phyloP scores from a whole-genome alignment of 2,888 invertebrate species.

The Dermolepida albohirtum region DNA sequence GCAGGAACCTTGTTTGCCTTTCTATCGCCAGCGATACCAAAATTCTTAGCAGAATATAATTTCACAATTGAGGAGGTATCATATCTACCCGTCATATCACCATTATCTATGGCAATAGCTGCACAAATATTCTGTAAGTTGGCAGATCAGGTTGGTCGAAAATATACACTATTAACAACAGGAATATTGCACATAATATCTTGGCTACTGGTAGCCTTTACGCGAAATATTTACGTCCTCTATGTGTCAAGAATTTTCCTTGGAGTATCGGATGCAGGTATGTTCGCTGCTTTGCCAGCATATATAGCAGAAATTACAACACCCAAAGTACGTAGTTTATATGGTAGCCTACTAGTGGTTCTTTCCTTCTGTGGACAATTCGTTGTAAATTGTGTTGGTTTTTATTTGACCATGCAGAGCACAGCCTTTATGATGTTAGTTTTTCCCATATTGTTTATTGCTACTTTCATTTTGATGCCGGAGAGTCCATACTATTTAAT shows the following conservation, averaged over 20 bases:
- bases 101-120: slow-evolving; percentile 52
- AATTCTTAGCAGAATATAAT: slow-evolving; percentile 52
- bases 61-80: slow-evolving; percentile 58
- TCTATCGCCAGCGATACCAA: slow-evolving; percentile 59
- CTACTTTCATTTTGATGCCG: slow-evolving; percentile 64
- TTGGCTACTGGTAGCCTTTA: slow-evolving; percentile 52
- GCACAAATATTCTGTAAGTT: slow-evolving; percentile 52
- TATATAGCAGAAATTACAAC: too few species aligned
- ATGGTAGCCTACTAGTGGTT: too few species aligned
- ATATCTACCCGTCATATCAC: slow-evolving; percentile 57
- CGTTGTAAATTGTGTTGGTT: too few species aligned
- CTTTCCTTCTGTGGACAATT: too few species aligned
- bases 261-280: slow-evolving; percentile 54
- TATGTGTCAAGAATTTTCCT: slow-evolving; percentile 54
- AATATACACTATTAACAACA: slow-evolving; percentile 52
- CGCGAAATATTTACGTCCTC: slow-evolving; percentile 53
- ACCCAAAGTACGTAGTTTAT: too few species aligned
- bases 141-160: slow-evolving; percentile 56
- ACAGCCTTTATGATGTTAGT: slow-evolving; percentile 70
- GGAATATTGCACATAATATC: slow-evolving; percentile 54
- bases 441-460: slow-evolving; percentile 69
- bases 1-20: slow-evolving; percentile 54
- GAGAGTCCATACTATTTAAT: slow-evolving; percentile 59
- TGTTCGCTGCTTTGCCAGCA: slow-evolving; percentile 53
- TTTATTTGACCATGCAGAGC: too few species aligned